These are phyloP conservation scores for Rhyacophila evoluta DNA, from an alignment of 2,888 invertebrate species.

Conservation along the genomic window DNA sequence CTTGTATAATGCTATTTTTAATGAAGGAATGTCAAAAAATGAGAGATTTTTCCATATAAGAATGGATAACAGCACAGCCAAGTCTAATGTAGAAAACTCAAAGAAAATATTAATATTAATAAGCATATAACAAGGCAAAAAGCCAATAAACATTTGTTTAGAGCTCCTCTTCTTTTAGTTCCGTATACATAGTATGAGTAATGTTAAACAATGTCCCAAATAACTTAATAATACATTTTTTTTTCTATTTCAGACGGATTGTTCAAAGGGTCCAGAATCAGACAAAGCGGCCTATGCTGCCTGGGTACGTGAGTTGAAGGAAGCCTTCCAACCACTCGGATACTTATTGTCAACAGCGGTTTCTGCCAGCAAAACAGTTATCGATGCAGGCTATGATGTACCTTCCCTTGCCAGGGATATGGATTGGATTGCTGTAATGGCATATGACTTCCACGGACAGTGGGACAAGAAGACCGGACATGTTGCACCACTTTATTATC, in stretches of 20 bases:
- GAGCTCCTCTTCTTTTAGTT: no score
- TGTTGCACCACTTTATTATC: conserved; percentile 86
- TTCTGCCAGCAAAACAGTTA: conserved; percentile 88
- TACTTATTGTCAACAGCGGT: conserved; percentile 86
- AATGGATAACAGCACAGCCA: no score
- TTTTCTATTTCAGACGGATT: conserved; percentile 75
- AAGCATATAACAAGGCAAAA: no score
- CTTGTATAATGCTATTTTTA: no score
- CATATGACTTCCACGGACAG: conserved; percentile 91
- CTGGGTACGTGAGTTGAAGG: conserved; percentile 79
- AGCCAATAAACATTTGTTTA: no score
- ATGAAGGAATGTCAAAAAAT: no score
- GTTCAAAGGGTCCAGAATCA: conserved; percentile 84
- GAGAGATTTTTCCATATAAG: no score
- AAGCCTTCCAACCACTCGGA: conserved; percentile 75
- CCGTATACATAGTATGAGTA: no score
- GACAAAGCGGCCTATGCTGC: conserved; percentile 85
- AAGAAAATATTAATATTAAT: no score
- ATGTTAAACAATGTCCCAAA: no score
- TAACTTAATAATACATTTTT: no score
- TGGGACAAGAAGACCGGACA: conserved; percentile 95
- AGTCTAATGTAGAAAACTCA: no score
- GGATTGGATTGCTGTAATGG: conserved; percentile 94
- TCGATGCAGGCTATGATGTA: conserved; percentile 89
- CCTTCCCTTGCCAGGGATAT: conserved; percentile 78